Conservation (phyloP, 2,113 vertebrate genomes). For the Trogon melanurus region DNA sequence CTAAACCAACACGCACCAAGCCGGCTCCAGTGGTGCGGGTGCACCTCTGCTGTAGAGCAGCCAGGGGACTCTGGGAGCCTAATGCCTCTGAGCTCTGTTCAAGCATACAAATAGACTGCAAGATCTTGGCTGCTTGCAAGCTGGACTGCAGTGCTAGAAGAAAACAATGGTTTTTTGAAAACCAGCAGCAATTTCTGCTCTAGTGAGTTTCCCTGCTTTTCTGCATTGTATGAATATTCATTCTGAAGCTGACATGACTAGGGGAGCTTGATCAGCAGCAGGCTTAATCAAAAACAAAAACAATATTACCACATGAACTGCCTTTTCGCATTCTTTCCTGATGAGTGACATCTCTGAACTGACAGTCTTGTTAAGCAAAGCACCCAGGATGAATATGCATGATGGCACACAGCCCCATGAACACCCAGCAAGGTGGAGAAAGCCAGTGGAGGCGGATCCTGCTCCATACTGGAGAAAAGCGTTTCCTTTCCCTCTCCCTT, state of each 20-base stretch:
- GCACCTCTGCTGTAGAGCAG: background rate
- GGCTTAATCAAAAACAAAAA: constrained; percentile 52
- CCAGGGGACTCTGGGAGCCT: background rate
- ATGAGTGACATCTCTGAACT: constrained; percentile 51
- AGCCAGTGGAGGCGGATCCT: constrained; percentile 10
- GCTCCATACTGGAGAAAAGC: background rate
- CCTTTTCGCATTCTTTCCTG: constrained; percentile 53
- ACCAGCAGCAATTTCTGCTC: constrained; percentile 9
- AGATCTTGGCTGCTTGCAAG: background rate
- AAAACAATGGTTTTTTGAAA: constrained; percentile 3
- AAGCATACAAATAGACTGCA: background rate
- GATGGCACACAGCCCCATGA: background rate
- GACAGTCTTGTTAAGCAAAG: constrained; percentile 53
- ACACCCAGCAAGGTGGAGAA: constrained; percentile 5
- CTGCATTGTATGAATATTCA: constrained; percentile 53
- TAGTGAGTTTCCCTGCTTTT: constrained; percentile 16
- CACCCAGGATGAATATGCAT: constrained; percentile 60
- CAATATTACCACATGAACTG: constrained; percentile 55
- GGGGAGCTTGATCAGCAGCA: constrained; percentile 58
- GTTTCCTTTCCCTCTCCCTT: constrained; percentile 26
- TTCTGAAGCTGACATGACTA: background rate
- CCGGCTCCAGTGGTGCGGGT: background rate
- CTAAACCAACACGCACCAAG: background rate
- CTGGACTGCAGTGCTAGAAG: background rate
- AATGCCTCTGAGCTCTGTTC: background rate